Percentiles rank a stretch among this genome's conserved stretches.
phyloP scores from a whole-genome alignment of 2,113 vertebrate species.

The Lynx canadensis region DNA sequence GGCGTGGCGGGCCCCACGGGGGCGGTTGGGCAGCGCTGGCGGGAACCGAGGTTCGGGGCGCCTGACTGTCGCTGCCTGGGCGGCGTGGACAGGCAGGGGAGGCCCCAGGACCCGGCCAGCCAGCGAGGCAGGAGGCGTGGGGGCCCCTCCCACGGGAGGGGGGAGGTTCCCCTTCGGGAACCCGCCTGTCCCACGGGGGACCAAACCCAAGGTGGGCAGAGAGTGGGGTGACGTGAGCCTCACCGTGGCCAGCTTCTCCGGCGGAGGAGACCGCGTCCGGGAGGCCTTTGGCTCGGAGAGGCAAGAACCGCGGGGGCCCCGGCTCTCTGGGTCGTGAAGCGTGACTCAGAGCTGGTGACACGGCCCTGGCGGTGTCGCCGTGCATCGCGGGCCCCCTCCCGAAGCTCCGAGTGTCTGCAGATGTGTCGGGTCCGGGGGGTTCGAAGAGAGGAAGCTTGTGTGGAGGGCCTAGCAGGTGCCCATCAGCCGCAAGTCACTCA shows the following conservation, averaged over 20 bases:
- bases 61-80: background rate
- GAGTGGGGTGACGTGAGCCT: background rate
- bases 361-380: background rate
- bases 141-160: background rate
- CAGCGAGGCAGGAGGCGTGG: background rate
- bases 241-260: background rate
- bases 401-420: fast-evolving
- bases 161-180: background rate
- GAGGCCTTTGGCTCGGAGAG: background rate
- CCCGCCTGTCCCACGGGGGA: fast-evolving
- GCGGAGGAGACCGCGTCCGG: fast-evolving
- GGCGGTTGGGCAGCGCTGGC: fast-evolving
- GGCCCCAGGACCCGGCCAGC: background rate
- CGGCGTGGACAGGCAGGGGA: background rate
- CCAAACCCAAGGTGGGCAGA: background rate
- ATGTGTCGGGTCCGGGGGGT: background rate
- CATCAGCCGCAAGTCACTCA: background rate
- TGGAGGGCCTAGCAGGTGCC: background rate
- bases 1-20: background rate
- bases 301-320: too few relatives aligned
- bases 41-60: background rate
- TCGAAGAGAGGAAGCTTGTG: background rate
- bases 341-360: background rate
- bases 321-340: background rate
- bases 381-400: background rate